Evolutionary conservation across 2,888 invertebrate species (phyloP).

Genomic region (Tupiocoris notatus): DNA sequence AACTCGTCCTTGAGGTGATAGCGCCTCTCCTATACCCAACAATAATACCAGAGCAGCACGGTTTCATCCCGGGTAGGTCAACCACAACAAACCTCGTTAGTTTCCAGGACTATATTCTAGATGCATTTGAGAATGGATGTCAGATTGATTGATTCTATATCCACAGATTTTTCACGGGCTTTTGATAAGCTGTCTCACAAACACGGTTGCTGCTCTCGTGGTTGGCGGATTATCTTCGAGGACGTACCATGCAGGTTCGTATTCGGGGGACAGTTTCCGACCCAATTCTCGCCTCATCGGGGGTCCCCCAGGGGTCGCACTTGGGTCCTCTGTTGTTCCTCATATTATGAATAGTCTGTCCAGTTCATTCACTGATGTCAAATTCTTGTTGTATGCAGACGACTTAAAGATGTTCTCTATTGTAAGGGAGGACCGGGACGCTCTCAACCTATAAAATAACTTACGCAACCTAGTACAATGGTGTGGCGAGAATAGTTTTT

Average conservation of each 20-base stretch:
- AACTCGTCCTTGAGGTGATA: neutral
- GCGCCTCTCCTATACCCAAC: neutral
- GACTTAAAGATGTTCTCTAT: neutral
- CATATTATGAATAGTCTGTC: neutral
- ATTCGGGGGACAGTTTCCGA: neutral
- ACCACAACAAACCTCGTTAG: neutral
- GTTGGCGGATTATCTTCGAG: neutral
- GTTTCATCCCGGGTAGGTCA: neutral
- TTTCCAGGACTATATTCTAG: neutral
- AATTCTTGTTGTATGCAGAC: neutral
- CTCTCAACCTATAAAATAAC: neutral
- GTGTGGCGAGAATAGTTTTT: neutral
- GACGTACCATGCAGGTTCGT: neutral
- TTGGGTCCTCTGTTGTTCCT: too few species aligned
- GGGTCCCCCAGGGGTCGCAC: neutral
- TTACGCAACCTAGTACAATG: neutral
- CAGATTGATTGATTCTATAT: neutral
- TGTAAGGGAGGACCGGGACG: neutral
- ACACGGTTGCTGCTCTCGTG: neutral
- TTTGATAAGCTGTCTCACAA: neutral
- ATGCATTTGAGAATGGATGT: neutral
- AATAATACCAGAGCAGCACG: neutral
- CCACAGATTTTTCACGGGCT: neutral
- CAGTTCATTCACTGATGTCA: neutral
- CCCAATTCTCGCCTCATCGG: neutral